Conservation (phyloP, 37 sponge, comb jelly and placozoan genomes). For the Agelas oroides region DNA sequence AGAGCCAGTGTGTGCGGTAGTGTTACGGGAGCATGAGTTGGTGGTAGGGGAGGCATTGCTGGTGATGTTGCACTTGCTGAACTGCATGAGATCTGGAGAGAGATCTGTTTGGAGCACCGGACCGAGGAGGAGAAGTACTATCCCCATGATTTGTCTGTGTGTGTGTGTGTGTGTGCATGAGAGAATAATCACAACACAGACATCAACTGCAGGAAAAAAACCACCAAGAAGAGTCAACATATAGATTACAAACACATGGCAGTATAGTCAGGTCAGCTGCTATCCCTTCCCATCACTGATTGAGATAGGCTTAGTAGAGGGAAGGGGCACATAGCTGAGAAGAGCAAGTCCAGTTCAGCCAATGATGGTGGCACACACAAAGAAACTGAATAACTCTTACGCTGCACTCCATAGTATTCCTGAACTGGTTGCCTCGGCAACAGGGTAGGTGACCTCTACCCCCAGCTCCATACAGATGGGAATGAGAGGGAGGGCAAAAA, state of each 20-base stretch:
- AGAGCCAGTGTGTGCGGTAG: background rate
- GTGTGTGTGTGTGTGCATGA: too few relatives aligned
- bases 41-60: background rate
- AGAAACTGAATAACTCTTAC: conserved; percentile 34
- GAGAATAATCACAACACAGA: too few relatives aligned
- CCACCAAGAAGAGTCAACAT: too few relatives aligned
- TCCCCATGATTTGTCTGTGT: conserved; percentile 59
- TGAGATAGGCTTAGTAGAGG: too few relatives aligned
- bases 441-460: conserved; percentile 92
- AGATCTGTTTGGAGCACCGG: background rate
- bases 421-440: conserved; percentile 83
- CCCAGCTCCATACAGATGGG: conserved; percentile 85
- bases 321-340: too few relatives aligned
- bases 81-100: background rate
- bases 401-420: conserved; percentile 85
- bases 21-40: background rate
- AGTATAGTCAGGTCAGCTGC: too few relatives aligned
- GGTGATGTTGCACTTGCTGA: conserved; percentile 7
- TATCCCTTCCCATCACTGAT: too few relatives aligned
- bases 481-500: conserved; percentile 81
- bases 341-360: too few relatives aligned
- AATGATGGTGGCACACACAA: too few relatives aligned
- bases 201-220: too few relatives aligned
- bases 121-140: conserved; percentile 28
- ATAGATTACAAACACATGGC: too few relatives aligned